Base-by-base conservation (phyloP, 2,113 vertebrate genomes). In the Lasiurus borealis region DNA sequence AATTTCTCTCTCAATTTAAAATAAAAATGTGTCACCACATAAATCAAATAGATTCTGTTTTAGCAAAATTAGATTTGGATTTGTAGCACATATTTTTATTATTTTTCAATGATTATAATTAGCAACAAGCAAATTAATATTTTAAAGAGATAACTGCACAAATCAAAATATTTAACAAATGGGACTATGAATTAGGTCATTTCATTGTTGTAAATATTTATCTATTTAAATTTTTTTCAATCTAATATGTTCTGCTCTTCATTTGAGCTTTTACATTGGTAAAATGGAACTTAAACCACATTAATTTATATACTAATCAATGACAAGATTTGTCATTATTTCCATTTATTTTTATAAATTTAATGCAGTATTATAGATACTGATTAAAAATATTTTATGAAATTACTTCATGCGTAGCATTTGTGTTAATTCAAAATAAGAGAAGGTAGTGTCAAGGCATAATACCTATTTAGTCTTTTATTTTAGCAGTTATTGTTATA, bases 1-100 rank as follows among this genome's bases (percentile, higher is more conserved):
- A 96, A 82, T 94, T 96, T 95, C 9, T 54, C 18, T 87, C 7
- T 78, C 84, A 62, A n/a, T 89, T 97, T 96, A 95, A 97, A 96
- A 95, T 95, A 34, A 91, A 25, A 0, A 6, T 50, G 88, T 90
- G 52, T 2, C 23, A 40, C 0, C 11, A 88, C 7, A 78, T 3
- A 1, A 88, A 88, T 82, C 80, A 5, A 91, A 46, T n/a, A 86
- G 36, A 48, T 46, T 88, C 76, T 78, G 0, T 64, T 95, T 92
- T 36, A 44, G 4, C 46, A 91, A 90, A 85, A 86, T 40, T 84
- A 78, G 36, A 90, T n/a, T 95, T 76, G 21, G 27, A 86, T 80
- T 85, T 52, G 19, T 69, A 6, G 18, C 11, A 27, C 34, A 83
- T 10, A 92, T 34, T 3, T 34, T 96, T 96, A 68, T 68, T 69